Conservation (phyloP, 2,888 invertebrate genomes). For the Caenorhabditis drosophilae region DNA sequence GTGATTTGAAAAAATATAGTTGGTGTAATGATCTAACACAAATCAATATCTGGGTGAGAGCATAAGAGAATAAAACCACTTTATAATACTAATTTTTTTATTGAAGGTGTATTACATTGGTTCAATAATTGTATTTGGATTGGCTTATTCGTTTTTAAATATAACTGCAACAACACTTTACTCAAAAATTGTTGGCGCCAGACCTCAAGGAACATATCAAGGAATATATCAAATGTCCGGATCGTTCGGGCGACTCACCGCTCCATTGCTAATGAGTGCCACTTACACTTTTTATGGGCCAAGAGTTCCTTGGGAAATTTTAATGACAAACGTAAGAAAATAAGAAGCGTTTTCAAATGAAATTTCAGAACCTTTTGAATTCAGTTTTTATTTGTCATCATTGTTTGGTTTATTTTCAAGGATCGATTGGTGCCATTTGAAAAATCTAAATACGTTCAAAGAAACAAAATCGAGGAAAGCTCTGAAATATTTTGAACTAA, state of each 20-base stretch:
- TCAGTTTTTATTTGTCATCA: conserved; percentile 15
- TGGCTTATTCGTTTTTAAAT: conserved; percentile 37
- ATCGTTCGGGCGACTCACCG: conserved; percentile 27
- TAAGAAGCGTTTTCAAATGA: not conserved
- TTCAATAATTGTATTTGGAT: conserved; percentile 39
- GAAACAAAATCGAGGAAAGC: no score
- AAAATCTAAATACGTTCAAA: no score
- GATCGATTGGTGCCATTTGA: conserved; percentile 29
- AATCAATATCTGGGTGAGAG: conserved; percentile 16
- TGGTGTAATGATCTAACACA: conserved; percentile 34
- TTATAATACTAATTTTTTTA: not conserved
- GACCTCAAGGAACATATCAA: conserved; percentile 47
- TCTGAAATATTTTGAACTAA: no score
- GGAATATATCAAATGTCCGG: conserved; percentile 49
- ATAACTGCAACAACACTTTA: conserved; percentile 41
- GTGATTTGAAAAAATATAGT: conserved; percentile 30
- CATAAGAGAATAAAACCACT: no score
- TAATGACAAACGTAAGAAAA: conserved; percentile 15
- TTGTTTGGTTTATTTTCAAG: conserved; percentile 23
- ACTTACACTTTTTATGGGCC: conserved; percentile 27
- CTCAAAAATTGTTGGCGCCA: conserved; percentile 42
- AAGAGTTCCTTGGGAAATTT: conserved; percentile 24
- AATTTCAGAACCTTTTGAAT: no score
- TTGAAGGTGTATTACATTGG: conserved; percentile 33
- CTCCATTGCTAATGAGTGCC: conserved; percentile 31